Conservation (phyloP, 2,113 vertebrate genomes). For the Perognathus longimembris region DNA sequence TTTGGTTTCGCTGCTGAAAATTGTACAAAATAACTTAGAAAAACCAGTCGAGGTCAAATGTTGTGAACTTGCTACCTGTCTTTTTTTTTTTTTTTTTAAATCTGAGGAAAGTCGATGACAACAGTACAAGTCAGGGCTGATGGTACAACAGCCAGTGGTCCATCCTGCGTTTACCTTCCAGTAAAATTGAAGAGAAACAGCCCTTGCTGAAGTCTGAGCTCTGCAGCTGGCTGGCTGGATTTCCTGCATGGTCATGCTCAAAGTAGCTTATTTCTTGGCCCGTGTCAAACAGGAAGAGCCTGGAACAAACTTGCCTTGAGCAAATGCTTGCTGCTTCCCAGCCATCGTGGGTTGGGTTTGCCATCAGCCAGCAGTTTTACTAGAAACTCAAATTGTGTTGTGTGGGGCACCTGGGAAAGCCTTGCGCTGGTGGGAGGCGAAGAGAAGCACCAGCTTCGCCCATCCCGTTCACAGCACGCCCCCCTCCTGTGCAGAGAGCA, state of each 20-base stretch:
- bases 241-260: constrained; percentile 64
- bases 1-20: constrained; percentile 80
- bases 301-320: constrained; percentile 34
- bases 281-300: constrained; percentile 57
- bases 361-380: constrained; percentile 5
- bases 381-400: constrained; percentile 42
- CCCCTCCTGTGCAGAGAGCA: constrained; percentile 62
- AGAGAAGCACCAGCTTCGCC: constrained; percentile 67
- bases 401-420: constrained; percentile 32
- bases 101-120: constrained; percentile 24
- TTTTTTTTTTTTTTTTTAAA: constrained; percentile 1
- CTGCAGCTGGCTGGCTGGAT: constrained; percentile 59
- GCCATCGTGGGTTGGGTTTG: background rate
- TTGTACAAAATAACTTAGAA: constrained; percentile 82
- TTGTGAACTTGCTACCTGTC: constrained; percentile 69
- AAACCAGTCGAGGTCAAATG: constrained; percentile 79
- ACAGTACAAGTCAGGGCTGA: constrained; percentile 62
- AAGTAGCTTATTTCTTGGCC: constrained; percentile 71
- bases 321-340: constrained; percentile 49
- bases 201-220: constrained; percentile 66
- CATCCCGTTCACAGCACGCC: constrained; percentile 22
- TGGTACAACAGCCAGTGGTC: constrained; percentile 15
- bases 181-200: constrained; percentile 73
- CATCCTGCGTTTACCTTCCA: constrained; percentile 57
- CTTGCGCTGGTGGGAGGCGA: background rate